Evolutionary conservation across 1,140 invertebrate species (phyloP).

Genomic region (Micrasema minimum): DNA sequence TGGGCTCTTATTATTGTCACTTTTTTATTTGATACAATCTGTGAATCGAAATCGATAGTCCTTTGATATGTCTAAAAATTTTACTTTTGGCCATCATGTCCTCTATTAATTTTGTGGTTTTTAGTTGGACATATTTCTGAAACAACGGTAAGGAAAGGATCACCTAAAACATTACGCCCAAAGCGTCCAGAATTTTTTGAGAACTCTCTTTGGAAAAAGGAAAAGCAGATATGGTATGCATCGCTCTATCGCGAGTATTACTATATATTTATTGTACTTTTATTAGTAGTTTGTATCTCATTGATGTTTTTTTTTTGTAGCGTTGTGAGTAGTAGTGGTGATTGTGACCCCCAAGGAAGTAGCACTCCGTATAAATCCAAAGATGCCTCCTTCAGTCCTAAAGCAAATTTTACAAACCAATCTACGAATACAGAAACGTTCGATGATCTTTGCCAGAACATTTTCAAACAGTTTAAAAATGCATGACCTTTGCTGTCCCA

Average conservation of each 20-base stretch:
- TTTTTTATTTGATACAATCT: too few species aligned
- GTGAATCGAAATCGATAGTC: too few species aligned
- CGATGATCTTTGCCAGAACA: slow-evolving; percentile 44
- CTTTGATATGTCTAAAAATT: too few species aligned
- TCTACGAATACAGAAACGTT: slow-evolving; percentile 47
- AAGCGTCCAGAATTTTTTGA: slow-evolving; percentile 46
- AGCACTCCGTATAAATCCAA: slow-evolving; percentile 45
- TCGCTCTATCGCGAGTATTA: background rate
- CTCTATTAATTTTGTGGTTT: slow-evolving; percentile 30
- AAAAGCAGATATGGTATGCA: slow-evolving; percentile 46
- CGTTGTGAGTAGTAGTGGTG: slow-evolving; percentile 5
- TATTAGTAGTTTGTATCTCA: too few species aligned
- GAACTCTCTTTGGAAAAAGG: slow-evolving; percentile 49
- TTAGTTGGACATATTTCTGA: slow-evolving; percentile 5
- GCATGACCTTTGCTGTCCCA: slow-evolving; percentile 2
- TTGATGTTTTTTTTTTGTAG: slow-evolving; percentile 13
- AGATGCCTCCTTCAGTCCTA: background rate
- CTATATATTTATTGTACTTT: too few species aligned
- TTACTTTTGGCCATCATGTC: too few species aligned
- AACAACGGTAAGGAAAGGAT: slow-evolving; percentile 4
- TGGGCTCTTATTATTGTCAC: too few species aligned
- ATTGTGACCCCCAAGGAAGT: slow-evolving; percentile 39
- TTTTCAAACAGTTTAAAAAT: slow-evolving; percentile 21
- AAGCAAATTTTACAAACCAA: slow-evolving; percentile 10
- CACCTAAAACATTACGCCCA: slow-evolving; percentile 23